Evolutionary conservation across 2,888 invertebrate species (phyloP).

Genomic region (Nymphalis polychloros): DNA sequence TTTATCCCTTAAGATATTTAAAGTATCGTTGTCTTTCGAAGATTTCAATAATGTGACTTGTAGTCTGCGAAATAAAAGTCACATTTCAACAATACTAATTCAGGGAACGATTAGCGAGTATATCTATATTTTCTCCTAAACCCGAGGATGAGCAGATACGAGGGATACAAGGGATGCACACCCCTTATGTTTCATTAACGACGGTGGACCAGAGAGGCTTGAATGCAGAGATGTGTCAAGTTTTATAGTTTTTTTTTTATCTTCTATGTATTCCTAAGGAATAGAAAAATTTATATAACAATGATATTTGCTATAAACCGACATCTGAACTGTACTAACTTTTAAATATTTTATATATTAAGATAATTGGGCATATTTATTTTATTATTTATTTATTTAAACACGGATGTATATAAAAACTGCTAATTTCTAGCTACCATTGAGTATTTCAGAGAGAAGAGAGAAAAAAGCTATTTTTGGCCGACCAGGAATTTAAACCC

Average conservation of each 20-base stretch:
- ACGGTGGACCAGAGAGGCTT: conserved; percentile 54
- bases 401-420: too few species aligned
- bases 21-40: background rate
- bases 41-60: background rate
- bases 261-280: background rate
- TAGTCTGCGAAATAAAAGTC: conserved; percentile 26
- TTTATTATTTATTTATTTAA: too few species aligned
- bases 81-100: conserved; percentile 33
- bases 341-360: too few species aligned
- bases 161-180: conserved; percentile 65
- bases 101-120: conserved; percentile 57
- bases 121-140: conserved; percentile 59
- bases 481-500: too few species aligned
- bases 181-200: conserved; percentile 82
- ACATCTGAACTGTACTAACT: too few species aligned
- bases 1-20: conserved; percentile 1
- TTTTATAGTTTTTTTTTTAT: background rate
- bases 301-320: too few species aligned
- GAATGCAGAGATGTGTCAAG: conserved; percentile 19
- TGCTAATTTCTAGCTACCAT: too few species aligned
- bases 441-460: too few species aligned
- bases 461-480: too few species aligned
- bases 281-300: background rate
- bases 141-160: conserved; percentile 60
- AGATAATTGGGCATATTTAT: too few species aligned